These are phyloP conservation scores for Platycnemis pennipes DNA, from an alignment of 2,888 invertebrate species.

Conservation along the genomic window DNA sequence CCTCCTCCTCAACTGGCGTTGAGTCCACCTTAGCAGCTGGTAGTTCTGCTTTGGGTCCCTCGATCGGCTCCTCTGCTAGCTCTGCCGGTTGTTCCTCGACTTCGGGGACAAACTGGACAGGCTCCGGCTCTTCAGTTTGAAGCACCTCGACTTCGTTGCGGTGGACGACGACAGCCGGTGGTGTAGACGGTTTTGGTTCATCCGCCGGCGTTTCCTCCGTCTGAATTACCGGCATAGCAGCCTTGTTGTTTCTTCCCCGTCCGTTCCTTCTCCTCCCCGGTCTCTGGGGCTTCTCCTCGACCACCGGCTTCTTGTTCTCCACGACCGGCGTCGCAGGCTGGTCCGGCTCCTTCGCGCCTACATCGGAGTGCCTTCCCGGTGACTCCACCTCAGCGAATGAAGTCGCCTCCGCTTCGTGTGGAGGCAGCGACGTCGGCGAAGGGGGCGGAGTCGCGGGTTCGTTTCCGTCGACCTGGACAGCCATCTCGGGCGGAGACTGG, in stretches of 20 bases:
- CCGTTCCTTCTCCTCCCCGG: conserved; percentile 1
- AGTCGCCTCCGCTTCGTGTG: conserved; percentile 62
- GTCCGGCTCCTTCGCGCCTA: not conserved
- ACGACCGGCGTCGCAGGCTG: not conserved
- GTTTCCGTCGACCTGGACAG: conserved; percentile 15
- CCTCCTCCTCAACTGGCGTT: not conserved
- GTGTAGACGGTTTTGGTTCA: not conserved
- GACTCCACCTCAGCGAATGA: conserved; percentile 51
- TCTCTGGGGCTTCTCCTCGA: not conserved
- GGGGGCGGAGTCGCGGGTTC: not conserved
- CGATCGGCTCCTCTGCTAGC: not conserved
- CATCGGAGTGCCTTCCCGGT: too few relatives aligned
- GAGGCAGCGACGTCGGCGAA: conserved; percentile 61
- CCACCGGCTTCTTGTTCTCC: not conserved
- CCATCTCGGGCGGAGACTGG: conserved; percentile 32
- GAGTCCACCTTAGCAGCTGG: not conserved
- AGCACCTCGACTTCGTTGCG: not conserved
- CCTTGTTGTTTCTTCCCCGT: not conserved
- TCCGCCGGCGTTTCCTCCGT: not conserved
- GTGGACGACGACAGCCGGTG: not conserved
- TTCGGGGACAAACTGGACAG: not conserved
- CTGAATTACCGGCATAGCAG: not conserved
- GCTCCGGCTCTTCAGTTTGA: not conserved
- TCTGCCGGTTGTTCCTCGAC: not conserved
- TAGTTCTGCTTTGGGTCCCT: not conserved